Evolutionary conservation across 1,140 invertebrate genomes (phyloP).

Genomic region (Hycleus phaleratus): DNA sequence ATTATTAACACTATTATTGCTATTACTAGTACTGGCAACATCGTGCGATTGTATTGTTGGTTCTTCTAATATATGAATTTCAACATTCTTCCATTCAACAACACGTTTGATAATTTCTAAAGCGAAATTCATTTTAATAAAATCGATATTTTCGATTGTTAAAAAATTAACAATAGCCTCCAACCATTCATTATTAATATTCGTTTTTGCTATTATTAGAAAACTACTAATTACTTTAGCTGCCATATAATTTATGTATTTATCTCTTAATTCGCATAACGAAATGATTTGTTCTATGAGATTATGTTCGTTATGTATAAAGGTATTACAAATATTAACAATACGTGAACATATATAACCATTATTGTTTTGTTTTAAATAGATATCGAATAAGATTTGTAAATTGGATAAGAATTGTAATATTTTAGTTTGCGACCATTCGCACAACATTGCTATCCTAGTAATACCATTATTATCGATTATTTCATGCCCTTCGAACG

Average conservation of each 20-base stretch:
- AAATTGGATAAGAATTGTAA: conserved; percentile 73
- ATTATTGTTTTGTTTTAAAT: conserved; percentile 72
- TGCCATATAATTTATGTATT: conserved; percentile 72
- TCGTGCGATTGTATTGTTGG: conserved; percentile 40
- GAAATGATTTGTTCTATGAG: conserved; percentile 77
- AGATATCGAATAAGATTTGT: conserved; percentile 74
- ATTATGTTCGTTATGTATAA: conserved; percentile 70
- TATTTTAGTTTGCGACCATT: conserved; percentile 64
- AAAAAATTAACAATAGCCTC: conserved; percentile 64
- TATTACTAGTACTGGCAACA: conserved; percentile 34
- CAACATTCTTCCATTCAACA: conserved; percentile 79
- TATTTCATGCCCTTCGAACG: conserved; percentile 57
- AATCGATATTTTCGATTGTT: conserved; percentile 56
- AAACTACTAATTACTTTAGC: conserved; percentile 73
- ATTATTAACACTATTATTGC: not conserved
- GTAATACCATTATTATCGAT: conserved; percentile 43
- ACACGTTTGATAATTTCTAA: conserved; percentile 77
- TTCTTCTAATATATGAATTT: conserved; percentile 73
- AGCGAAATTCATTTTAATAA: conserved; percentile 70
- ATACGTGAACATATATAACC: conserved; percentile 72
- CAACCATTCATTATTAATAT: conserved; percentile 68
- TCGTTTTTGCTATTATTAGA: conserved; percentile 73
- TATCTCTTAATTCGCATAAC: conserved; percentile 65
- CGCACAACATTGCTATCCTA: conserved; percentile 49
- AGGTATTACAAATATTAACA: conserved; percentile 67